A percentile compares a stretch with the other conserved stretches of the same genome.
These are phyloP conservation scores for Polyommatus iphigenia DNA, from an alignment of 2,888 invertebrate genomes.

Conservation along the genomic window DNA sequence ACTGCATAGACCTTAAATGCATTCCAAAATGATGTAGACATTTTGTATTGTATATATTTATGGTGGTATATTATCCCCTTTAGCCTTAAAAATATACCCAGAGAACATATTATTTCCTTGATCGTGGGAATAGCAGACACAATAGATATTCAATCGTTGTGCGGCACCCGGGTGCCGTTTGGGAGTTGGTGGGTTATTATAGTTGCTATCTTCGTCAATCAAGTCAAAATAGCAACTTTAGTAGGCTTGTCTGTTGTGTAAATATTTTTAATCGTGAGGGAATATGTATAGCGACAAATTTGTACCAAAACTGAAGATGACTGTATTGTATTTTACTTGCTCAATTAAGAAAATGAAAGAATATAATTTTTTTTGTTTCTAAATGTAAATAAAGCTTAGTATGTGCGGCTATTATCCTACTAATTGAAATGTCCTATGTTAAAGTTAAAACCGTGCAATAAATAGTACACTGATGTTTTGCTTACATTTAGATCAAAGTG, in stretches of 20 bases:
- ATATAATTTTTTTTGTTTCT: neutral
- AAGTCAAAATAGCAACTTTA: too few relatives aligned
- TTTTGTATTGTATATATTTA: neutral
- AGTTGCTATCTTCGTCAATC: too few relatives aligned
- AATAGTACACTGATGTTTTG: neutral
- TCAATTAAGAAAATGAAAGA: neutral
- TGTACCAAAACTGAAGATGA: neutral
- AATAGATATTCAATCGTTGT: too few relatives aligned
- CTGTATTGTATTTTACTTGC: neutral
- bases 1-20: slow-evolving; percentile 6
- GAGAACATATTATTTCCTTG: too few relatives aligned
- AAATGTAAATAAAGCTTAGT: neutral
- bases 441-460: neutral
- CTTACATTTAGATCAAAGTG: neutral
- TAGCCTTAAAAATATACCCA: neutral
- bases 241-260: neutral
- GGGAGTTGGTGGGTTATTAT: too few relatives aligned
- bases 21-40: slow-evolving; percentile 18
- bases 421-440: neutral
- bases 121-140: too few relatives aligned
- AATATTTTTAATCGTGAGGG: neutral
- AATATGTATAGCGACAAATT: neutral
- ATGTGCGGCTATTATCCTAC: neutral
- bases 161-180: too few relatives aligned
- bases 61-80: neutral